Evolutionary conservation across 2,113 vertebrate species (phyloP).

Genomic region (Phoenicopterus ruber): DNA sequence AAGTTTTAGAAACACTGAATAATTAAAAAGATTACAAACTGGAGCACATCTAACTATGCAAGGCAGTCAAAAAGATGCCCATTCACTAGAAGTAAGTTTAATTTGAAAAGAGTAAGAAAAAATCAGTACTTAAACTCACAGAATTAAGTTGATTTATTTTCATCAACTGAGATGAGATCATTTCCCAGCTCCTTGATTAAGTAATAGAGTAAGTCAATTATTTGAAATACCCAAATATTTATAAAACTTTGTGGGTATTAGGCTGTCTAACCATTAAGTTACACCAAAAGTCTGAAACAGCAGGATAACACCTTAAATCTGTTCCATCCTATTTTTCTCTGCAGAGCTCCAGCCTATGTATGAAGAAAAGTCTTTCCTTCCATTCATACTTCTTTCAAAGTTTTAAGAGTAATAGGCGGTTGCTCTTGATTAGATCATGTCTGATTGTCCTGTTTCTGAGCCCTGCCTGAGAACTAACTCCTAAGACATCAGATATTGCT

Average conservation of each 20-base stretch:
- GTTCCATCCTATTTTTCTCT: background rate
- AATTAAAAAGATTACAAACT: constrained; percentile 17
- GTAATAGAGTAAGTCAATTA: background rate
- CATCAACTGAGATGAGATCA: background rate
- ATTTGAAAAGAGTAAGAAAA: background rate
- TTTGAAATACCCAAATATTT: background rate
- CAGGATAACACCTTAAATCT: background rate
- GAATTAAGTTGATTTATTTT: background rate
- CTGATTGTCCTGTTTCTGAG: background rate
- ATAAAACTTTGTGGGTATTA: background rate
- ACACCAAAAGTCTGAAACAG: background rate
- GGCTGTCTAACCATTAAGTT: background rate
- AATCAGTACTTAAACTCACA: rapidly evolving
- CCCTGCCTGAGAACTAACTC: background rate
- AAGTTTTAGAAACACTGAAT: constrained; percentile 19
- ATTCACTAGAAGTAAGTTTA: background rate
- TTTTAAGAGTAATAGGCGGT: background rate
- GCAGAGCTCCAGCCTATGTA: background rate
- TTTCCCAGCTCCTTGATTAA: background rate
- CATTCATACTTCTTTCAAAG: background rate
- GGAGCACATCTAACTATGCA: background rate
- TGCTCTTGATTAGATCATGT: background rate
- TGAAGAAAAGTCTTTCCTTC: background rate
- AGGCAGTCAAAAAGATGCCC: background rate
- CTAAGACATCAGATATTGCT: background rate